phyloP scores from a whole-genome alignment of 92 coral and sea anemone species.

The Phenganax subtilis region DNA sequence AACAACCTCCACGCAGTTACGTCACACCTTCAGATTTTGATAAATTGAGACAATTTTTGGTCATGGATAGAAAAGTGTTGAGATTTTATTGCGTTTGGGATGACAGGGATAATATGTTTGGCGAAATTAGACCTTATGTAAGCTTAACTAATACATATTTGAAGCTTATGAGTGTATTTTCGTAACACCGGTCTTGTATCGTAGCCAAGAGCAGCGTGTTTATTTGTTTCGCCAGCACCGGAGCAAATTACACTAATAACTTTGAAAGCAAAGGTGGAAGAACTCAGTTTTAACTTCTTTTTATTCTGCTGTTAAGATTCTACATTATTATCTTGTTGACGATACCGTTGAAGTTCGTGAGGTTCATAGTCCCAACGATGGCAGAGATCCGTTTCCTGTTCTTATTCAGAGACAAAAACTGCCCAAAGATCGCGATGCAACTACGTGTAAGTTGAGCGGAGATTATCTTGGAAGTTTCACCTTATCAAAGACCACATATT shows the following conservation, averaged over 20 bases:
- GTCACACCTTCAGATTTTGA: conserved; percentile 90
- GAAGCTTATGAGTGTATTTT: not conserved
- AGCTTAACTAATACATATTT: conserved; percentile 38
- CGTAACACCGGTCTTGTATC: too few species aligned
- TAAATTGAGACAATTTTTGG: conserved; percentile 84
- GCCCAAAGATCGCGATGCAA: conserved; percentile 73
- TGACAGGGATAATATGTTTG: conserved; percentile 99
- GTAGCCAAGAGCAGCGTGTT: too few species aligned
- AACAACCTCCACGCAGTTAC: conserved; percentile 81
- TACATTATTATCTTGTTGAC: conserved; percentile 92
- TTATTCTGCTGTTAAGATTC: conserved; percentile 51
- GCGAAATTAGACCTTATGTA: conserved; percentile 96
- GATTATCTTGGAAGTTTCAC: too few species aligned
- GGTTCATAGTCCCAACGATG: conserved; percentile 88
- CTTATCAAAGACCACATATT: too few species aligned
- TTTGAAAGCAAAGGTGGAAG: not conserved
- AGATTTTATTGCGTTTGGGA: conserved; percentile 99
- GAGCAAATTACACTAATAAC: too few species aligned
- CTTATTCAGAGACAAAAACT: conserved; percentile 91
- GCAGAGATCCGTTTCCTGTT: conserved; percentile 95
- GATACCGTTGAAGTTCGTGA: conserved; percentile 97
- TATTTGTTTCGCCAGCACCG: not conserved
- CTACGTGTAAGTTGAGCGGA: conserved; percentile 67
- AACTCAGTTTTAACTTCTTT: not conserved
- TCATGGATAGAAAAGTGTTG: conserved; percentile 85